Base-by-base conservation (phyloP, 2,888 invertebrate genomes). In the Epicampocera succincta region DNA sequence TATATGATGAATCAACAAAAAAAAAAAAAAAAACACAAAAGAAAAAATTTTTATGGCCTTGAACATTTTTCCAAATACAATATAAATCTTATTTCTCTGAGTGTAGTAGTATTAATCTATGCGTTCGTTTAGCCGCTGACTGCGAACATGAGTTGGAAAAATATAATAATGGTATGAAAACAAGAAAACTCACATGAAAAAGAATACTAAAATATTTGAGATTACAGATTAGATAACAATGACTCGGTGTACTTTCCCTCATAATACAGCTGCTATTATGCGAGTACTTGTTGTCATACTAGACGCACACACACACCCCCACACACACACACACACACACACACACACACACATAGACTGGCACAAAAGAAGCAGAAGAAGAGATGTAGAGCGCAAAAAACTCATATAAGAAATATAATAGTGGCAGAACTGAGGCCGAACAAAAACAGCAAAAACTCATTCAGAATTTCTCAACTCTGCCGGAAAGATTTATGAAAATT, bases 181-280 rank as follows among this genome's bases (percentile, higher is more conserved):
- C 2, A 25, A 38, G 9, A 48, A 46, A 52, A 69, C 1, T 29
- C 54, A 11, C n/a, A 29, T 42, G 15, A 40, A 42, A 44, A 50
- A n/a, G 19, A 44, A 60, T 66, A 54, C 42, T 63, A 77, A 63
- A 69, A 61, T 73, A 13, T 56, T 73, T 77, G 52, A 78, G 61
- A 82, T 82, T 60, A 19, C 52, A 56, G 71, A 75, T 78, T 78
- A 66, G 71, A 78, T 61, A 75, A 82, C 69, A 77, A 81, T 77
- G 38, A 63, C 50, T 33, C 46, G 3, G 46, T 6, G n/a, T 60
- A n/a, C 21, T 13, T 73, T 65, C 56, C 19, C 38, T 48, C 65
- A 50, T n/a, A 25, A 58, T 46, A 48, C 42, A 56, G 48, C 50
- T 52, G 12, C 25, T 52, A 54, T 21, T 46, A 9, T 33, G 8